phyloP scores from a whole-genome alignment of 2,888 invertebrate species.

The Melolontha melolontha region DNA sequence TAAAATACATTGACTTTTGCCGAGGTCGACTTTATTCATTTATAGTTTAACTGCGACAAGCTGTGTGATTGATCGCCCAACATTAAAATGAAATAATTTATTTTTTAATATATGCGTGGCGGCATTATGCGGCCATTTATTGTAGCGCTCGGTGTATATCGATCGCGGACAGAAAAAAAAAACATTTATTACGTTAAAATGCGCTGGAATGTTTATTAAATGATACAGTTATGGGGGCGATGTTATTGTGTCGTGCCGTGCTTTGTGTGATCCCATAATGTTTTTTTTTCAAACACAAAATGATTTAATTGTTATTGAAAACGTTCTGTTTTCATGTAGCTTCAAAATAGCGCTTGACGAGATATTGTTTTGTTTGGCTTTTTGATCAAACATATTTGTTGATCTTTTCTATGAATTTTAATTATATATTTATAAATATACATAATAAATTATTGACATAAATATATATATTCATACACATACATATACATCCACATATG shows the following conservation, averaged over 20 bases:
- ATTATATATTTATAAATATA: too few relatives aligned
- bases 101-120: constrained; percentile 27
- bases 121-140: constrained; percentile 13
- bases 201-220: constrained; percentile 30
- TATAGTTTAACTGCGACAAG: constrained; percentile 14
- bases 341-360: background rate
- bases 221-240: constrained; percentile 21
- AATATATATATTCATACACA: too few relatives aligned
- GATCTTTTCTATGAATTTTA: too few relatives aligned
- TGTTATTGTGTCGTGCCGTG: constrained; percentile 14
- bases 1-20: background rate
- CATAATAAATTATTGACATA: too few relatives aligned
- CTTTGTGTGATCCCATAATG: constrained; percentile 15
- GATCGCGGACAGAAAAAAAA: constrained; percentile 8
- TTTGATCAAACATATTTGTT: background rate
- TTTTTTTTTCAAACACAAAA: constrained; percentile 16
- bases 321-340: constrained; percentile 5
- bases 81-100: constrained; percentile 33
- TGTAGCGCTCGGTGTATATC: constrained; percentile 21
- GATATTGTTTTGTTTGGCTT: background rate
- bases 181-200: constrained; percentile 29
- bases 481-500: too few relatives aligned
- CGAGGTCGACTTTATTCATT: constrained; percentile 7
- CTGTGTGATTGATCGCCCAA: constrained; percentile 20
- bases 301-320: constrained; percentile 25